Evolutionary conservation across 2,113 vertebrate species (phyloP), one percentile per base, ranked within the genome.

Genomic region (Lophura nycthemera): DNA sequence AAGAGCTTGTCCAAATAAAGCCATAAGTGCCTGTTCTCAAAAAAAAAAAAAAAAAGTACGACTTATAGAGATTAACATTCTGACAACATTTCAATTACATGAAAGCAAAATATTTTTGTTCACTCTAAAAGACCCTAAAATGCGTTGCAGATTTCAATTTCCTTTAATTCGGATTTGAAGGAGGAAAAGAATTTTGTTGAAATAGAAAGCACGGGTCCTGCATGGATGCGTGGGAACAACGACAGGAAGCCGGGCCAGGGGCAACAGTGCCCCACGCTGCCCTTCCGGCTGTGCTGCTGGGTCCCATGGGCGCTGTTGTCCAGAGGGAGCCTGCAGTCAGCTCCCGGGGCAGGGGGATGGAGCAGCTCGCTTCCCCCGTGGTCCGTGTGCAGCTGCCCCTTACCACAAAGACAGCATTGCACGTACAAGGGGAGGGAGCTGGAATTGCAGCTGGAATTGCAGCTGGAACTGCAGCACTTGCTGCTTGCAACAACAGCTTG

Each of bases 1-100:
- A 82, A 82, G 84, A 94, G 74, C 93, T 94, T 85, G 93, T 89
- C 94, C 94, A 89, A 89, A 75, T 12, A 10, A 72, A 95, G 78
- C 43, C 74, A 95, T 92, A 87, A 92, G 78, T 76, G 84, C 32
- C 81, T 47, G 72, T 82, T 82, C 84, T 72, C 52, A 29, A 32
- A 48, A 29, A 32, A 84, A 50, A 22, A 50, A 65, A 65, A 45
- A 65, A 65, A 30, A 94, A 89, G 38, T 15, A 86, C 56, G 75
- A 48, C 66, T 89, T 92, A 52, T 92, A 77, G 91, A 92, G 93
- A 93, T 82, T 56, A 91, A 22, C 43, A 87, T 92, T 54, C 10
- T 19, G 63, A 87, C 64, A 92, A 88, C 48, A 66, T 89, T 85
- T 61, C 45, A 47, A 79, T 85, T 82, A 61, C 64, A 83, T 75